Evolutionary conservation across 1,140 invertebrate genomes (phyloP), one percentile per base, ranked within the genome.

Genomic region (Lysiphlebus fabarum): DNA sequence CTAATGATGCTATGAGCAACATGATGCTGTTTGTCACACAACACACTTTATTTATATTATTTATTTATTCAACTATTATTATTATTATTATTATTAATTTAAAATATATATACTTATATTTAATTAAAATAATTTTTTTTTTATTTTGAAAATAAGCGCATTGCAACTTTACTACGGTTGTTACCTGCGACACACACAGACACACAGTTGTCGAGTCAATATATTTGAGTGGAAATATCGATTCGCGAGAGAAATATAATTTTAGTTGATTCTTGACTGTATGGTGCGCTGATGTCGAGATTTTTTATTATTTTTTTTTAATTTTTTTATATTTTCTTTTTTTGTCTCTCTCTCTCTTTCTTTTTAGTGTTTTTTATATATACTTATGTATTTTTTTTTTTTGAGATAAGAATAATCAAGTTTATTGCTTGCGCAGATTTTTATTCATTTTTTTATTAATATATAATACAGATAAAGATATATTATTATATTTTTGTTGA

Each of bases 211-310:
- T 66, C 65, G 54, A 76, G 74, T 77, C 75, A 77, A 76, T 76
- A 76, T 76, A 76, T 77, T 76, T 75, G 69, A 76, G 70, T 64
- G 69, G 68, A 74, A n/a, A 77, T 76, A 77, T 77, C 75, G 74
- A 76, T 77, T 77, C 65, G 74, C 66, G 62, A 67, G 58, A 26
- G 66, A 68, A 67, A 69, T 65, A 58, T 66, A 67, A 64, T 67
- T n/a, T 43, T 48, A 55, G 26, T 26, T 26, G 17, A 66, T 66
- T 67, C 59, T 65, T 53, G 45, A 57, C 63, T 48, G 58, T 54
- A 0, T 38, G 66, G 11, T 65, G 65, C 69, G 69, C 69, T 68
- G 51, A 42, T 44, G 40, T 10, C 49, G 11, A 42, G 38, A 40
- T 17, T n/a, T n/a, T n/a, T n/a, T 12, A 42, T 12, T 51, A 1